Conservation (phyloP, 2,113 vertebrate genomes). For the Tragelaphus strepsiceros region DNA sequence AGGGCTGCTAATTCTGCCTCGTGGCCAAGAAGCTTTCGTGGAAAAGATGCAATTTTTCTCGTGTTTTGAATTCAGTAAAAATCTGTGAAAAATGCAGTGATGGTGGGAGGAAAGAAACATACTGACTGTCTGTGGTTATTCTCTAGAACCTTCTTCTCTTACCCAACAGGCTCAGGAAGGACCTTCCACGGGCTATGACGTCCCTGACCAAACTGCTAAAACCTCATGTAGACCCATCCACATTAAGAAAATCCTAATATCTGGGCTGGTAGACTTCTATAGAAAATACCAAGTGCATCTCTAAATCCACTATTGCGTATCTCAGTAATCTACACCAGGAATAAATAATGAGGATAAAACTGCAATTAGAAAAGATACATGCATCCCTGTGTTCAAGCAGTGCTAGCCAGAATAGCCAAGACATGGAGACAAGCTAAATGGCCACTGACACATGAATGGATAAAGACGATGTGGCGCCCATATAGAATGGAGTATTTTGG, state of each 20-base stretch:
- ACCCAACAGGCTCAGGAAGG: neutral
- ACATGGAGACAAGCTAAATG: neutral
- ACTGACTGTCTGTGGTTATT: neutral
- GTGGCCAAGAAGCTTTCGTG: neutral
- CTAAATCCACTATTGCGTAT: neutral
- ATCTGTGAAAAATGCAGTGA: neutral
- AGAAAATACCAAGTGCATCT: neutral
- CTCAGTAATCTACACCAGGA: neutral
- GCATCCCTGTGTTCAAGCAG: neutral
- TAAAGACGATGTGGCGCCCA: fast-evolving
- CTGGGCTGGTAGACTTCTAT: neutral
- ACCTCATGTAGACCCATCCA: neutral
- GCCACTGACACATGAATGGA: neutral
- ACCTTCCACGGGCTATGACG: neutral
- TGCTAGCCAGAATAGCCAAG: neutral
- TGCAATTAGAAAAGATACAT: neutral
- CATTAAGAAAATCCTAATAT: neutral
- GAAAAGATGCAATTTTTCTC: neutral
- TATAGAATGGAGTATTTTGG: neutral
- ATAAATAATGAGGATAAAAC: neutral
- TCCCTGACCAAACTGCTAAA: neutral
- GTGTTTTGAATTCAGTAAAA: neutral
- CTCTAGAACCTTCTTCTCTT: neutral
- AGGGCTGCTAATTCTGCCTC: neutral
- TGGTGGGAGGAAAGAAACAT: neutral